phyloP scores from a whole-genome alignment of 2,797 vertebrate genomes.

The Phrynocephalus forsythii region DNA sequence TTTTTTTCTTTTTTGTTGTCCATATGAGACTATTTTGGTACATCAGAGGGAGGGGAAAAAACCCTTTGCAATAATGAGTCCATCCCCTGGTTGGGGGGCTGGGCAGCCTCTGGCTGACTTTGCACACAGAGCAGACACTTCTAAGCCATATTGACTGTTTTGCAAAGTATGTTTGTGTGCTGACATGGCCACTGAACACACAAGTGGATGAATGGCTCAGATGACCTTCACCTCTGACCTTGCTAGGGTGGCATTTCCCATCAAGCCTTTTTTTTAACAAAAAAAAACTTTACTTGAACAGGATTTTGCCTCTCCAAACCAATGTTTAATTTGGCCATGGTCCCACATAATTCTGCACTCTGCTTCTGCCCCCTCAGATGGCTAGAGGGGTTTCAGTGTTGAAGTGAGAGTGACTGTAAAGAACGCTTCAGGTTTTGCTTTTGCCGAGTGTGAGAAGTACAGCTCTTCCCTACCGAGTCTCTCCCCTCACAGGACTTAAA shows the following conservation, averaged over 20 bases:
- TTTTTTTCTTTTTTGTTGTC: slow-evolving; percentile 55
- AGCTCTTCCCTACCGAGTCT: slow-evolving; percentile 1
- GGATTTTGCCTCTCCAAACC: slow-evolving; percentile 30
- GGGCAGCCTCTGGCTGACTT: slow-evolving; percentile 70
- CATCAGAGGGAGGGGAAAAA: slow-evolving; percentile 65
- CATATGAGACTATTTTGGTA: slow-evolving; percentile 64
- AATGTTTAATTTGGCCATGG: slow-evolving; percentile 10
- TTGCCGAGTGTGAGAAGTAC: slow-evolving; percentile 1
- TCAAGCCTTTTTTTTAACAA: slow-evolving; percentile 17
- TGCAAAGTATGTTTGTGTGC: slow-evolving; percentile 64
- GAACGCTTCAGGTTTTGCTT: slow-evolving; percentile 23
- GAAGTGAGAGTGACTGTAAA: slow-evolving; percentile 27
- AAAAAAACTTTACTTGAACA: slow-evolving; percentile 12
- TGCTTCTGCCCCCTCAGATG: slow-evolving; percentile 24
- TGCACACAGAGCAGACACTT: slow-evolving; percentile 75
- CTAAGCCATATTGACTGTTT: slow-evolving; percentile 78
- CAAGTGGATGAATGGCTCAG: slow-evolving; percentile 32
- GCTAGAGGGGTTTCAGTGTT: slow-evolving; percentile 1
- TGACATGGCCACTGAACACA: slow-evolving; percentile 31
- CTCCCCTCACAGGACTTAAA: slow-evolving; percentile 20
- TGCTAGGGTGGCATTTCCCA: slow-evolving; percentile 44
- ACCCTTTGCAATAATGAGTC: slow-evolving; percentile 87
- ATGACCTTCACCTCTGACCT: slow-evolving; percentile 34
- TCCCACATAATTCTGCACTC: slow-evolving; percentile 5
- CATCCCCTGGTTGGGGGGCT: slow-evolving; percentile 64